Base-by-base conservation (phyloP, 2,113 vertebrate species). In the Pandion haliaetus region DNA sequence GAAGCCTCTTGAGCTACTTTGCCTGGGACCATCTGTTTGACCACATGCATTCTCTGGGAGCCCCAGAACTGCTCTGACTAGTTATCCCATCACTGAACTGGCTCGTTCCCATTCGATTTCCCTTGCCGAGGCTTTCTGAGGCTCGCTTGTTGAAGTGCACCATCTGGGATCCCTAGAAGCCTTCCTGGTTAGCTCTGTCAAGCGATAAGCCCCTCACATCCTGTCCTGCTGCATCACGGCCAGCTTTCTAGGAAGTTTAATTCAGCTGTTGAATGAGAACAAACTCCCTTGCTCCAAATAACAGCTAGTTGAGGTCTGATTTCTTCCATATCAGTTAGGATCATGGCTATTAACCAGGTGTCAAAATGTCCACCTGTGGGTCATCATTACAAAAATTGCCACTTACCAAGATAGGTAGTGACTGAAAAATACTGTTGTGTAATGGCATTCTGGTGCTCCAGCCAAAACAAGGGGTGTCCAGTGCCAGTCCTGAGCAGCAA, bases 131-230 rank as follows among this genome's bases (percentile, higher is more conserved):
- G 62, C 36, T 95, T 93, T 81, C 70, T 61, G 42, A 77, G 49
- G 31, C 70, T 90, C 4, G 0, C 66, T 62, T 71, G 49, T 52
- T 86, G 44, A 90, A 86, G 82, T 63, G 44, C 82, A 92, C 82
- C 92, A 90, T 94, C 93, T 96, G 95, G 74, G 55, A 81, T 93
- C 59, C 94, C 88, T 86, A 88, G 67, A 94, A 93, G 47, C 82
- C 76, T 92, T 94, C 76, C 88, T 79, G 54, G 55, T 95, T 86
- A 52, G 42, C 29, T 83, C 76, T 81, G 21, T 34, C 4, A 18
- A 86, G 69, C 6, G 6, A 38, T 86, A 92, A 96, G 55, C 36
- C 63, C 42, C 55, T 93, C 34, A 6, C 50, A 86, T 90, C 82
- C 82, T 0, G 0, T 86, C 63, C 52, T 63, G 31, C 45, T 88